Evolutionary conservation across 2,797 vertebrate genomes (phyloP), one percentile per base, ranked within the genome.

Genomic region (Onychomys leucogaster): DNA sequence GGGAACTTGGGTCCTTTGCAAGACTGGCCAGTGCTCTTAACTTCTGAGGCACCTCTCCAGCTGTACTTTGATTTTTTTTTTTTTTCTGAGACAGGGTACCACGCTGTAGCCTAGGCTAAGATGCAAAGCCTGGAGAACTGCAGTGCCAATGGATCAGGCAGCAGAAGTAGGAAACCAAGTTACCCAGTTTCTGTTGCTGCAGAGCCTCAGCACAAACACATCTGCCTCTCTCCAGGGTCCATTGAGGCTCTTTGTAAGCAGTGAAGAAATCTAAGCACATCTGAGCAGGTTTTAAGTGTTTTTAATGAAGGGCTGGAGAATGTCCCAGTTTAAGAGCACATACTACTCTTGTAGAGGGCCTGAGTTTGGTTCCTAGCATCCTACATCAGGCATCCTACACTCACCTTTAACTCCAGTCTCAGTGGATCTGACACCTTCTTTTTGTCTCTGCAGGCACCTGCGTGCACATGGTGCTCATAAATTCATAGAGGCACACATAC

Each of bases 181-280:
- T 43, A 23, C 23, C 25, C 19, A 34, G 12, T 6, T 37, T 69
- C 1, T 32, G 2, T 21, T 41, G 59, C 94, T 77, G 29, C 21
- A 67, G 77, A 49, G 34, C 29, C 23, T 90, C 14, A n/a, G 65
- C 34, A 59, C 76, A 55, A 27, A 77, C 3, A 0, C 4, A 41
- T 88, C 59, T 81, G 77, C 69, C 85, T 12, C 23, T 29, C 52
- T 76, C 71, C 59, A 73, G 55, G 41, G 52, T 73, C 41, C 0
- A 59, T 85, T 59, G 82, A 73, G 88, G 65, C 43, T 82, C 73
- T 90, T 92, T n/a, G 55, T 46, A 52, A 89, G 61, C 43, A 73
- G 93, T 76, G 85, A 92, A 83, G 81, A 81, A 57, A 49, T 55
- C 49, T 25, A 71, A 37, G 19, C n/a, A 71, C 69, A 21, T 71